Base-by-base conservation (phyloP, 1,140 invertebrate genomes). In the Drosophila pseudoobscura region DNA sequence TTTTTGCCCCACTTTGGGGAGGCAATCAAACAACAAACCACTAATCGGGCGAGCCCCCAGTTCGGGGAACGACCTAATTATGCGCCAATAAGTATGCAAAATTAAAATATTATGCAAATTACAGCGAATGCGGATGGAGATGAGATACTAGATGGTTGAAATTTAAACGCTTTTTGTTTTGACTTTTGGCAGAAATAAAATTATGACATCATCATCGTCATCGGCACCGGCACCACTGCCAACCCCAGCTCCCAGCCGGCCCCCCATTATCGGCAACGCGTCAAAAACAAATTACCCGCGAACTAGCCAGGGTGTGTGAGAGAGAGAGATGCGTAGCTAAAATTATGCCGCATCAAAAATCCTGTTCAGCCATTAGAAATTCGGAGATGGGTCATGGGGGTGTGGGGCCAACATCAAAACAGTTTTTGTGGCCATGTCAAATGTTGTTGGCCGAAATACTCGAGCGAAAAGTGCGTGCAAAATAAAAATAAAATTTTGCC, bases 21-120 rank as follows among this genome's bases (percentile, higher is more conserved):
- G 43, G 39, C 70, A 46, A 51, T 68, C 45, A 76, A 71, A 74
- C 39, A 83, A 56, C 45, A 75, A 75, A 51, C 45, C 50, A 46
- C 54, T 24, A 45, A 29, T 22, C 26, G 17, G 46, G 49, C 44
- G 20, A 9, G 17, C 31, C 26, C 22, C 44, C 52, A 15, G 20
- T 13, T 35, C 31, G 31, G 31, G 43, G 41, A 64, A 70, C 54
- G 62, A 72, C 68, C 74, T 85, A 85, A 85, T 84, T 84, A 84
- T 80, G 69, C 62, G 77, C 61, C 74, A 78, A 87, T 85, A 80
- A 78, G 69, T 68, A 75, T 75, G 70, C 65, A 68, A 75, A 78
- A 82, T 82, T 82, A 71, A 78, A 87, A 88, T 78, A 78, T 88
- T 85, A 87, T 85, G 82, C 82, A 85, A 85, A 85, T 85, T 78